phyloP scores from a whole-genome alignment of 2,113 vertebrate species.

The Beaufortia kweichowensis region DNA sequence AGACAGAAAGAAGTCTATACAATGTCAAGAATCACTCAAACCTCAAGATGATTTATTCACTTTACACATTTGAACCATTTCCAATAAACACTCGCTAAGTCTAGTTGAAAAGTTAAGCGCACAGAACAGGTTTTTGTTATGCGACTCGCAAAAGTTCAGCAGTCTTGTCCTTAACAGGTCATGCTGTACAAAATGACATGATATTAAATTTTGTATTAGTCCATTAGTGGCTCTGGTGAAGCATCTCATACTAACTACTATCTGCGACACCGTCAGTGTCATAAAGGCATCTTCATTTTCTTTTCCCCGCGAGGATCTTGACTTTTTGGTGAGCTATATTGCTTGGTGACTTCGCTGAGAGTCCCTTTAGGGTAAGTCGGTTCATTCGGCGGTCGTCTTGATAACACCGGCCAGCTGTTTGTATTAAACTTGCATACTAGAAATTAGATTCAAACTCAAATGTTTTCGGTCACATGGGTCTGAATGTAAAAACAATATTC shows the following conservation, averaged over 20 bases:
- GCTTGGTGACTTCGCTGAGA: conserved; percentile 50
- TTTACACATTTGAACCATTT: conserved; percentile 1
- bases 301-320: conserved; percentile 8
- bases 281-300: conserved; percentile 32
- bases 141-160: neutral
- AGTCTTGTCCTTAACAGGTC: neutral
- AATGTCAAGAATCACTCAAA: conserved; percentile 26
- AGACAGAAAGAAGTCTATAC: neutral
- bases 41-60: neutral
- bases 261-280: conserved; percentile 18
- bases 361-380: neutral
- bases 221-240: neutral
- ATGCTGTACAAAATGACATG: neutral
- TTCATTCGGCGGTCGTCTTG: neutral
- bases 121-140: neutral
- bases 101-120: neutral
- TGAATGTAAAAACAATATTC: conserved; percentile 7
- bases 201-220: conserved; percentile 37
- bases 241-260: conserved; percentile 11
- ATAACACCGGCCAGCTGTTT: neutral
- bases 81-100: neutral
- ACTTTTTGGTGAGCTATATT: conserved; percentile 41
- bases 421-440: neutral
- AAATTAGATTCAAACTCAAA: neutral
- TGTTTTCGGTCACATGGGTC: neutral